phyloP scores from a whole-genome alignment of 1,140 invertebrate species.

The Globodera rostochiensis region DNA sequence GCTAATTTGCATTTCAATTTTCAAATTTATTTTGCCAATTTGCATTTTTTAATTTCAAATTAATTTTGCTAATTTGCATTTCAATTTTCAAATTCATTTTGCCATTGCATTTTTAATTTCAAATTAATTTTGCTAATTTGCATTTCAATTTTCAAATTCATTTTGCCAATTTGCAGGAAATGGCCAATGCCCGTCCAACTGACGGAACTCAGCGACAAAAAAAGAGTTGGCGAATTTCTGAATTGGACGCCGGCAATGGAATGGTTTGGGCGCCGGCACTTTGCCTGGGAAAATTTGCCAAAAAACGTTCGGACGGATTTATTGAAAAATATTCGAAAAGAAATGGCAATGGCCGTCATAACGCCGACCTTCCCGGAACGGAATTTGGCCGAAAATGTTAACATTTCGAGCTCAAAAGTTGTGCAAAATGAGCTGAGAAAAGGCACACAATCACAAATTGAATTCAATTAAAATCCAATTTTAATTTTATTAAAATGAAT shows the following conservation, averaged over 20 bases:
- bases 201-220: neutral
- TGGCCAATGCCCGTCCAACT: neutral
- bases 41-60: too few species aligned
- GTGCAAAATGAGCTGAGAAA: slow-evolving; percentile 6
- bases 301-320: neutral
- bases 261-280: neutral
- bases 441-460: neutral
- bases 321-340: neutral
- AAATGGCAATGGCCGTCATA: slow-evolving; percentile 5
- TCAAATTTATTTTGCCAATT: too few species aligned
- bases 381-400: slow-evolving; percentile 13
- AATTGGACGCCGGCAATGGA: neutral
- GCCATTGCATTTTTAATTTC: too few species aligned
- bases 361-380: slow-evolving; percentile 16
- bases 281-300: neutral
- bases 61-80: too few species aligned
- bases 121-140: neutral
- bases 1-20: too few species aligned
- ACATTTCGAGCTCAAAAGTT: slow-evolving; percentile 11
- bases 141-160: neutral
- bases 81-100: too few species aligned
- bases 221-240: neutral
- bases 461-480: too few species aligned
- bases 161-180: neutral
- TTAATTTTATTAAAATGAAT: too few species aligned